Base-by-base conservation (phyloP, 2,888 invertebrate genomes). In the Amiota minor region DNA sequence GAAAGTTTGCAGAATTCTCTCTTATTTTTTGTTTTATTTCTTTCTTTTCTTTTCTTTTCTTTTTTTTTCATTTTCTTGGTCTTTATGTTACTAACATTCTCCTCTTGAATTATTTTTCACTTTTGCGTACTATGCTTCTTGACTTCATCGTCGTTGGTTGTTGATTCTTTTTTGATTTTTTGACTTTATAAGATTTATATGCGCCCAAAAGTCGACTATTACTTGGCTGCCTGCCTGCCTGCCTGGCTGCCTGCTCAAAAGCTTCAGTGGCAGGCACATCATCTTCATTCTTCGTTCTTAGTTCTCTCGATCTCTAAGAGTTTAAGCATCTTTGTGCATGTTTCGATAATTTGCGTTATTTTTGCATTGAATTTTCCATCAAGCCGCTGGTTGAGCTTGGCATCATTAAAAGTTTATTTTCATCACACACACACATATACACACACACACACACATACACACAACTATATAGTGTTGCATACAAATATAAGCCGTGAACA, bases 311-410 rank as follows among this genome's bases (percentile, higher is more conserved):
- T 47, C 65, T 49, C 16, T 50, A 69, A 72, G 74, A 81, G 79
- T 73, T 84, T 78, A 83, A 86, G 83, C 79, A 80, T 80, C 80
- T 81, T 80, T 77, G 77, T 78, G 81, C 85, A 85, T 84, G 81
- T 84, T 86, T 86, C 86, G 83, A 84, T 84, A 86, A 84, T 84
- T 84, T 86, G 83, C 83, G 86, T 84, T 83, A 86, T 84, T 84
- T 83, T 80, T 84, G 81, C 83, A 86, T 80, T 84, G 81, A 81
- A 86, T 80, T 80, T 78, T 72, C 65, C 74, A 49, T 67, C 55
- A 74, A 56, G 59, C 55, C 59, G 64, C 47, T 18, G 67, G 0
- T 35, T 35, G 35, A 35, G 71, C 72, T 14, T 72, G 72, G 53
- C 71, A 62, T 71, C 71, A 71, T 71, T 71, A 71, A 68, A 68